These are phyloP conservation scores for Drosophila melanica DNA, from an alignment of 1,140 invertebrate species.

Conservation along the genomic window DNA sequence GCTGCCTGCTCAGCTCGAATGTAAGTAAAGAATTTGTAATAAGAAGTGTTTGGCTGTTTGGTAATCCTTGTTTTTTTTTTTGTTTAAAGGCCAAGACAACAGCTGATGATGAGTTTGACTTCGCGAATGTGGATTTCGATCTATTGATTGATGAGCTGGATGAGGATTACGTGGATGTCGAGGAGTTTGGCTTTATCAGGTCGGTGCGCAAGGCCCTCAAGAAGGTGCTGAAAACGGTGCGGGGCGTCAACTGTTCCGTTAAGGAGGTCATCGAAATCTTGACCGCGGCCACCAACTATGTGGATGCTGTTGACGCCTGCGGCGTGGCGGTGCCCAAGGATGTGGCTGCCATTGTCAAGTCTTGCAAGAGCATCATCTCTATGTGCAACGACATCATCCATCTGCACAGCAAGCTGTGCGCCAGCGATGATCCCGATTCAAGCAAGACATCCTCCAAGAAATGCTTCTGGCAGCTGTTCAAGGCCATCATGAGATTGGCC, in stretches of 20 bases:
- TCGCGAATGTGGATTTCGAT: slow-evolving; percentile 12
- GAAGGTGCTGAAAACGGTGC: slow-evolving; percentile 32
- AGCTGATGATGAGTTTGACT: not conserved
- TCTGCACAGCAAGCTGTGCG: slow-evolving; percentile 34
- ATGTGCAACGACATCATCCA: slow-evolving; percentile 44
- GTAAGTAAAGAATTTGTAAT: slow-evolving; percentile 40
- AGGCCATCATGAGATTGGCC: slow-evolving; percentile 14
- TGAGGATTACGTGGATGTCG: slow-evolving; percentile 51
- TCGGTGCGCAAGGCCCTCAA: slow-evolving; percentile 15
- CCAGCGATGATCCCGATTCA: not conserved
- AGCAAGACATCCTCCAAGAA: not conserved
- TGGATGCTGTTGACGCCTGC: slow-evolving; percentile 42
- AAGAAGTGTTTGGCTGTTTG: not conserved
- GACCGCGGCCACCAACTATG: slow-evolving; percentile 39
- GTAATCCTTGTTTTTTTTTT: not conserved
- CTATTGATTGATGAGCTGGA: slow-evolving; percentile 15
- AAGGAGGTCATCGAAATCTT: slow-evolving; percentile 40
- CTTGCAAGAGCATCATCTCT: slow-evolving; percentile 35
- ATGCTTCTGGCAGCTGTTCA: slow-evolving; percentile 27
- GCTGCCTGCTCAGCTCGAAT: slow-evolving; percentile 49
- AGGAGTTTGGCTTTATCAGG: slow-evolving; percentile 25
- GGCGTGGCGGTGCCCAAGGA: slow-evolving; percentile 49
- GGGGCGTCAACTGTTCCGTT: slow-evolving; percentile 60
- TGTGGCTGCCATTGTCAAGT: slow-evolving; percentile 39
- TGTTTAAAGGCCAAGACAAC: slow-evolving; percentile 48